Conservation (phyloP, 2,797 vertebrate genomes). For the Spinus pinus region DNA sequence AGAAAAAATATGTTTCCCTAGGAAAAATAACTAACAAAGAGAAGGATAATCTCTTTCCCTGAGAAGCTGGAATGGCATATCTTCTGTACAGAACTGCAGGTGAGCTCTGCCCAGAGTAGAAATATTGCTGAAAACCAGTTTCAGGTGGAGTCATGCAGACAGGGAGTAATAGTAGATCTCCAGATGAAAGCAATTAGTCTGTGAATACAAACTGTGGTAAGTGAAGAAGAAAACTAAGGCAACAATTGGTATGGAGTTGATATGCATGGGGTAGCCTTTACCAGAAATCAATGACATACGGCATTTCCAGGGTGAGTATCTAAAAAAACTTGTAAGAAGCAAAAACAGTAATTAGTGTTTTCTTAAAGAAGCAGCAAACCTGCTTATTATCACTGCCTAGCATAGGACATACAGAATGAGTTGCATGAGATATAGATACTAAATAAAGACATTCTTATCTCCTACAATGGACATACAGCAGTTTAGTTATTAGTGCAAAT, state of each 20-base stretch:
- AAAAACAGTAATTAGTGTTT: background rate
- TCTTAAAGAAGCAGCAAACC: background rate
- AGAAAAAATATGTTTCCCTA: background rate
- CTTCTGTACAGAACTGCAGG: background rate
- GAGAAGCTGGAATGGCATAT: background rate
- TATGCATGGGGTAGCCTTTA: background rate
- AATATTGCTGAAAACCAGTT: background rate
- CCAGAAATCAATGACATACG: background rate
- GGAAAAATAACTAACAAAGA: background rate
- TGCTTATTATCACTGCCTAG: background rate
- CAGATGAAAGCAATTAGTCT: background rate
- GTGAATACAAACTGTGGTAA: background rate
- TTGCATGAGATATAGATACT: background rate
- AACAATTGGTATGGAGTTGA: background rate
- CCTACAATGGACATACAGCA: background rate
- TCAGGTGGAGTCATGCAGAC: background rate
- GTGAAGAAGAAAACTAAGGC: background rate
- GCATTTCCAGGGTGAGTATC: background rate
- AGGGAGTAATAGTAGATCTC: background rate
- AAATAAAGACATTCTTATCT: background rate
- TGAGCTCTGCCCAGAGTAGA: background rate
- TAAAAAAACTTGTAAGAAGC: background rate
- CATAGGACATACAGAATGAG: accelerated
- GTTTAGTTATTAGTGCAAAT: background rate
- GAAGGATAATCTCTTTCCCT: background rate